Evolutionary conservation across 2,888 invertebrate genomes (phyloP), one percentile per base, ranked within the genome.

Genomic region (Drosophila anceps): DNA sequence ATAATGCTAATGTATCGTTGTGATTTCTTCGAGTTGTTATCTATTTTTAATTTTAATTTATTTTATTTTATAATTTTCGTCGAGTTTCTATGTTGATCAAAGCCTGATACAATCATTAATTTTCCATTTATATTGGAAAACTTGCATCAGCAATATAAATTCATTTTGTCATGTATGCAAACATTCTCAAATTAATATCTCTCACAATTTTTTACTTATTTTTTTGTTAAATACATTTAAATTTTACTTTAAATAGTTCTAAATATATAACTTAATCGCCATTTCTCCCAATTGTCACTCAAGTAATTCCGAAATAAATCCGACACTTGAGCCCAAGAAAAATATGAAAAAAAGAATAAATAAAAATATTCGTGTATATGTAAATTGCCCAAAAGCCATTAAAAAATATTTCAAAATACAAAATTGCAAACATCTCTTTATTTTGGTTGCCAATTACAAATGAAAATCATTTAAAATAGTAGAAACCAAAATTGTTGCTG

Each of bases 361-460:
- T 20, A n/a, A 20, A 68, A 50, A 51, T 15, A 15, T 33, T 39
- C 37, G 29, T 35, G 24, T 20, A 15, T 58, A 18, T n/a, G n/a
- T 37, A 51, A 73, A 39, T 75, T 60, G 53, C 46, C 33, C 51
- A 62, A 68, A 50, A 57, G 50, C 18, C 27, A 46, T 69, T 70
- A 61, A 54, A 54, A 15, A 44, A 27, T 39, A 57, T 70, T 62
- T 70, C 53, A 35, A 60, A 59, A 65, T 58, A 59, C 27, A 53
- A 57, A 57, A 35, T 51, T 51, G 58, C 50, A 63, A 66, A 71
- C 57, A 63, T 63, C 55, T 76, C 60, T 76, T 44, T 60, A 67
- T 76, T 76, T 65, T 24, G 27, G 31, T 48, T 66, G 75, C 75
- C 71, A 76, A 76, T 76, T 67, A 48, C 55, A 63, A 59, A 63